Conservation (phyloP, 35 echinoderm and acorn worm species). For the Hemicentrotus pulcherrimus region DNA sequence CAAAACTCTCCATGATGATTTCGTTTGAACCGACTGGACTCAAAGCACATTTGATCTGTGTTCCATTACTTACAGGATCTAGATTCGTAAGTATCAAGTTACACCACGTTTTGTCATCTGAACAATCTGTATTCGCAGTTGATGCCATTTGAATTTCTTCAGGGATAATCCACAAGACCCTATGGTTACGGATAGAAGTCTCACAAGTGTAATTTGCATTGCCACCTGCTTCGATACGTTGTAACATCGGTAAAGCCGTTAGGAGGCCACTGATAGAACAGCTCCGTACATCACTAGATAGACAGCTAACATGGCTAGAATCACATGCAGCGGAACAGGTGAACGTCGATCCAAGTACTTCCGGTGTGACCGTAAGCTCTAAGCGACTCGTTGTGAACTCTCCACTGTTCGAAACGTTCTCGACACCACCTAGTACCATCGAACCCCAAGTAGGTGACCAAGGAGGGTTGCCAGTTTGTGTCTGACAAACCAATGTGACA, state of each 20-base stretch:
- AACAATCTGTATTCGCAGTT: not conserved
- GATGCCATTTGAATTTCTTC: not conserved
- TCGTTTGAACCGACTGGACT: not conserved
- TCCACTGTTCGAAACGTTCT: not conserved
- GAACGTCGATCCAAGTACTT: not conserved
- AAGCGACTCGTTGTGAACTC: slow-evolving; percentile 16
- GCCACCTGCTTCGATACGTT: not conserved
- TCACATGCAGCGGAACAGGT: not conserved
- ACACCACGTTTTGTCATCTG: not conserved
- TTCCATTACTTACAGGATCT: not conserved
- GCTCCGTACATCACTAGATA: not conserved
- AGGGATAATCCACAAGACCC: not conserved
- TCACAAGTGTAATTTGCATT: not conserved
- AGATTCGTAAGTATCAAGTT: not conserved
- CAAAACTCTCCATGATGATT: not conserved
- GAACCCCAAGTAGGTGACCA: slow-evolving; percentile 3
- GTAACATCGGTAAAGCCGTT: not conserved
- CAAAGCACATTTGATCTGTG: not conserved
- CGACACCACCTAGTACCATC: not conserved
- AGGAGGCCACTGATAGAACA: not conserved
- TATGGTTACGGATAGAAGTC: not conserved
- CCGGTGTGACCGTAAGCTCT: not conserved
- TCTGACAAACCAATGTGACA: not conserved
- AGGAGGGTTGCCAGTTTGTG: not conserved
- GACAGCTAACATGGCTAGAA: not conserved